A percentile compares a stretch with the other conserved stretches of the same genome.
Conservation (phyloP, 2,888 invertebrate species). For the Leucania comma region DNA sequence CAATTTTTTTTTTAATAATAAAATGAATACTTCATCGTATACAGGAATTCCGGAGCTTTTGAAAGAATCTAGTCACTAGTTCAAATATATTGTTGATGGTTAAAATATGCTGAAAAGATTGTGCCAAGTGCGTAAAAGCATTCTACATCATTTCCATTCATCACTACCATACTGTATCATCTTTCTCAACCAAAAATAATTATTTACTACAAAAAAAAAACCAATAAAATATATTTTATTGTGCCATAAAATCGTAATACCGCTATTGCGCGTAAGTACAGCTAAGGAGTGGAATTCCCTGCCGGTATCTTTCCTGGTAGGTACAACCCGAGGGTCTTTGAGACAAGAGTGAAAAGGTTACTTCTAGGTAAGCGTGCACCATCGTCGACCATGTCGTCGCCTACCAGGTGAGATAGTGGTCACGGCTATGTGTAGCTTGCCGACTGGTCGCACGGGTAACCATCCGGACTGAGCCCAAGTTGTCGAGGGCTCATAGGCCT, state of each 20-base stretch:
- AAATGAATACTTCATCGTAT: constrained; percentile 50
- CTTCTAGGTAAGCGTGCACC: no score
- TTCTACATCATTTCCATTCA: constrained; percentile 4
- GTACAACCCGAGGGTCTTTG: no score
- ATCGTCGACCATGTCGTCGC: no score
- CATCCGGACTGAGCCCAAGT: no score
- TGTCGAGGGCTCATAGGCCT: no score
- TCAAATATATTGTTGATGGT: constrained; percentile 37
- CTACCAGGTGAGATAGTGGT: no score
- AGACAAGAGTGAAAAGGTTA: no score
- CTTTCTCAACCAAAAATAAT: background rate
- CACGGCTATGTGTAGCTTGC: no score
- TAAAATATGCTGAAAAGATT: background rate
- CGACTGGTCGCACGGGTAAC: no score
- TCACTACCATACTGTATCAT: background rate
- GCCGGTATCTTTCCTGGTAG: no score
- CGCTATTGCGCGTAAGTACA: no score
- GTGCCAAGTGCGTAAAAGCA: background rate
- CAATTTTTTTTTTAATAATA: constrained; percentile 53
- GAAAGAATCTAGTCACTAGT: constrained; percentile 21
- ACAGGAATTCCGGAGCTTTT: constrained; percentile 33
- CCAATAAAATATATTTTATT: background rate
- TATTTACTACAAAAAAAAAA: background rate
- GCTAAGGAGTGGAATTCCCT: no score
- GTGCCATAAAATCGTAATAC: background rate